Base-by-base conservation (phyloP, 2,888 invertebrate genomes). In the Drosophila anomalata region DNA sequence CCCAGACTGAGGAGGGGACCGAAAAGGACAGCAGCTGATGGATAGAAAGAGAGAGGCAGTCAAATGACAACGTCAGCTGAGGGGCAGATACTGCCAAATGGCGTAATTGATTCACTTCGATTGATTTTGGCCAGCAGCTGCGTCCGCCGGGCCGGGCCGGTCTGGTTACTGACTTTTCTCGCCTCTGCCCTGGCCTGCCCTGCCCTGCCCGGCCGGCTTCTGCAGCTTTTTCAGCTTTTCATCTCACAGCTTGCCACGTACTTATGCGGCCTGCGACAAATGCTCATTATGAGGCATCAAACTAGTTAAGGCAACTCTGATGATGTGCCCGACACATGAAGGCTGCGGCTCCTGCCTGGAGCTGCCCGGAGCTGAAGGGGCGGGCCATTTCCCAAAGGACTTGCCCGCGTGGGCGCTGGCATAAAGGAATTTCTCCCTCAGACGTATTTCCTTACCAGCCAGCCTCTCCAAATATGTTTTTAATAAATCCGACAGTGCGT, bases 51-150 rank as follows among this genome's bases (percentile, higher is more conserved):
- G 17, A 50, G 31, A 36, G 36, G 31, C 22, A 62, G 63, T 59
- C 65, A 71, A 52, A 74, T 75, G 75, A 58, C 65, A 76, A 70
- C 66, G 42, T 41, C 26, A 36, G 31, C 29, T 12, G 47, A 52
- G 46, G 11, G 53, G 41, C 51, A 52, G 63, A 48, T 60, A 65
- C 71, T 72, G 72, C 48, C 75, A 76, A 79, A 78, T 74, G 78
- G 68, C 68, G 78, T 81, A 84, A 84, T 81, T 84, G 87, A 87
- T 84, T 82, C 76, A 76, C 76, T 87, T 84, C 81, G 75, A 82
- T 87, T 82, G 87, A 78, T 75, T 80, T 73, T 71, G 60, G 75
- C 54, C 54, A 54, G 54, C 67, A 53, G 65, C 56, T 63, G 61
- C 33, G 51, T 36, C 36, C 44, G 53, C 17, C 20, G 41, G 26